These are phyloP conservation scores for Dryococelus australis DNA, from an alignment of 2,888 invertebrate species.

Conservation along the genomic window DNA sequence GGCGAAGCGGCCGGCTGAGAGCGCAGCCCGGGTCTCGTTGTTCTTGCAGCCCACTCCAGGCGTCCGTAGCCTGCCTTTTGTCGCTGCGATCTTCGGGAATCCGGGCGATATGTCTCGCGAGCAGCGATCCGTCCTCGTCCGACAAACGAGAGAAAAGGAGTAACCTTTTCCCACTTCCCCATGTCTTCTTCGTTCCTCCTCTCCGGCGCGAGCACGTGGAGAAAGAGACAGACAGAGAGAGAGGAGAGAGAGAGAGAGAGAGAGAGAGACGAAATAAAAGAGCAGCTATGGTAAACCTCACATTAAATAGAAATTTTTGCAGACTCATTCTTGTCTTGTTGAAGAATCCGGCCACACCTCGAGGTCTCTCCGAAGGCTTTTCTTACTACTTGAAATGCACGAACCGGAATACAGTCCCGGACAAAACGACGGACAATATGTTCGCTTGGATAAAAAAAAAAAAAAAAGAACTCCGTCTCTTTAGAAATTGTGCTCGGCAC, in stretches of 20 bases:
- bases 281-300: background rate
- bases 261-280: background rate
- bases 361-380: background rate
- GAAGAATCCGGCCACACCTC: conserved; percentile 7
- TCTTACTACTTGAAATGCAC: conserved; percentile 16
- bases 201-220: background rate
- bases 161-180: background rate
- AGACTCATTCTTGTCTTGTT: background rate
- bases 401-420: conserved; percentile 2
- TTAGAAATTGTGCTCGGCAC: no score
- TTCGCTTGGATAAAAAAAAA: no score
- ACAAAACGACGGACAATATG: background rate
- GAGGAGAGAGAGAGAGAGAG: no score
- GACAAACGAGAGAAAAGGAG: background rate
- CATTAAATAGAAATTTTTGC: conserved; percentile 12
- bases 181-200: background rate
- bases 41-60: background rate
- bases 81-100: background rate
- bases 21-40: background rate
- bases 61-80: background rate
- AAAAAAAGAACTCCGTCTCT: no score
- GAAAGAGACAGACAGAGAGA: no score
- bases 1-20: background rate
- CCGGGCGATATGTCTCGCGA: background rate
- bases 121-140: no score